These are phyloP conservation scores for Turritopsis rubra DNA, from an alignment of 30 jellyfish, hydroid and myxozoan species.

Conservation along the genomic window DNA sequence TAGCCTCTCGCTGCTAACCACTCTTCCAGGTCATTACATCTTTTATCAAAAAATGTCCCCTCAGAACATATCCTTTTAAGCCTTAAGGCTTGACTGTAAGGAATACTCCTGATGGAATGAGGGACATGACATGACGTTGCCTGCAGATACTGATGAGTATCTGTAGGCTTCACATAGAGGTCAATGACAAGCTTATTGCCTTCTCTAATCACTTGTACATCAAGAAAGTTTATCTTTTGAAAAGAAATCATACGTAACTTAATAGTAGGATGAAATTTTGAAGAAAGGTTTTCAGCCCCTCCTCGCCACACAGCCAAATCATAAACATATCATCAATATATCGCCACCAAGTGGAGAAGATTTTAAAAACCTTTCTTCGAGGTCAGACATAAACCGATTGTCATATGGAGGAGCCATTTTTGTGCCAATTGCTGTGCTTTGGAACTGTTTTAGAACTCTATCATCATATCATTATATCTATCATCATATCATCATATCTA, in stretches of 20 bases:
- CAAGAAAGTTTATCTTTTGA: not conserved
- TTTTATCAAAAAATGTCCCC: not conserved
- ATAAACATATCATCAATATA: slow-evolving; percentile 19
- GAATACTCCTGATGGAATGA: not conserved
- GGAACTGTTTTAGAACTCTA: slow-evolving; percentile 13
- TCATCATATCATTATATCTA: not conserved
- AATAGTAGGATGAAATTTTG: slow-evolving; percentile 10
- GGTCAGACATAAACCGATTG: slow-evolving; percentile 28
- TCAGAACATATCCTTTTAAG: not conserved
- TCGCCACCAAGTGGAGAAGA: slow-evolving; percentile 22
- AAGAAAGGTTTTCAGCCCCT: slow-evolving; percentile 21
- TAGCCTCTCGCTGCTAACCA: not conserved
- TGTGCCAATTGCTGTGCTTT: slow-evolving; percentile 43
- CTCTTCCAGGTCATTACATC: not conserved
- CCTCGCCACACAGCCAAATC: slow-evolving; percentile 42
- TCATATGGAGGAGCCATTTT: slow-evolving; percentile 28
- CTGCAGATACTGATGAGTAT: not conserved
- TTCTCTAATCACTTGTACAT: not conserved
- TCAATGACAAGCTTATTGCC: not conserved
- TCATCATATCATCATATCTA: not conserved
- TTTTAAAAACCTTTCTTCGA: slow-evolving; percentile 24
- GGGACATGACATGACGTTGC: not conserved
- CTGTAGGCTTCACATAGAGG: not conserved
- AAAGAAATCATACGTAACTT: not conserved
- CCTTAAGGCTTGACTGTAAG: not conserved